A percentile compares a stretch with the other conserved stretches of the same genome.
Evolutionary conservation across 2,113 vertebrate species (phyloP).

Genomic region (Dasyprocta punctata): DNA sequence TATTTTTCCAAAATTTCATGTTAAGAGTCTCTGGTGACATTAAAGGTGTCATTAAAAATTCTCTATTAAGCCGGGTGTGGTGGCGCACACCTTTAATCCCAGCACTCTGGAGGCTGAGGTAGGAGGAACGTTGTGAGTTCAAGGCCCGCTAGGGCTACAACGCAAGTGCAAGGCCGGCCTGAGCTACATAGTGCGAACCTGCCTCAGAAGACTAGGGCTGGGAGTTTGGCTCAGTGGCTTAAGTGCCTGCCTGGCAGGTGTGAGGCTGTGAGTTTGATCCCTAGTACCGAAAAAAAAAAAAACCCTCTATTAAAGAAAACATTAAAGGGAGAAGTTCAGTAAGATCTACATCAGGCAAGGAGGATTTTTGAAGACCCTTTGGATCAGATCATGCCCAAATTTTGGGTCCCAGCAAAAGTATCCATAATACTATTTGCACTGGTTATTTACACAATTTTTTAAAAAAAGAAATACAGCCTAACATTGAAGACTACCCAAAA

Average conservation of each 20-base stretch:
- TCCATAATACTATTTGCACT: neutral
- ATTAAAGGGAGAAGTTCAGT: slow-evolving; percentile 16
- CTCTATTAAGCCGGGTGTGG: neutral
- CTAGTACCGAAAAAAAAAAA: too few relatives aligned
- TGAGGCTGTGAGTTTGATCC: too few relatives aligned
- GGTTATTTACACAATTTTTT: neutral
- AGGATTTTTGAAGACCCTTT: neutral
- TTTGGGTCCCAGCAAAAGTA: neutral
- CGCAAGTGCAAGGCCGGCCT: too few relatives aligned
- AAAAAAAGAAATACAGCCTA: neutral
- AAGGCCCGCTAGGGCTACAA: too few relatives aligned
- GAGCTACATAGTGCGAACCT: too few relatives aligned
- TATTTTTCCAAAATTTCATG: slow-evolving; percentile 24
- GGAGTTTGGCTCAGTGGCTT: too few relatives aligned
- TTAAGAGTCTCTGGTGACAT: slow-evolving; percentile 8
- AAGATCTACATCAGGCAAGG: neutral
- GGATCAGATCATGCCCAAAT: neutral
- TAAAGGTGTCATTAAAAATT: neutral
- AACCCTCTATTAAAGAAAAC: neutral
- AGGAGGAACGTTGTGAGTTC: too few relatives aligned
- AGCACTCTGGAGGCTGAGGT: too few relatives aligned
- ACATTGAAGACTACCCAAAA: neutral
- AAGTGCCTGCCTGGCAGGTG: too few relatives aligned
- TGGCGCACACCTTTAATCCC: too few relatives aligned
- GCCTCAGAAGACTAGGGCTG: too few relatives aligned